Evolutionary conservation across 2,797 vertebrate species (phyloP).

Genomic region (Acipenser oxyrinchus): DNA sequence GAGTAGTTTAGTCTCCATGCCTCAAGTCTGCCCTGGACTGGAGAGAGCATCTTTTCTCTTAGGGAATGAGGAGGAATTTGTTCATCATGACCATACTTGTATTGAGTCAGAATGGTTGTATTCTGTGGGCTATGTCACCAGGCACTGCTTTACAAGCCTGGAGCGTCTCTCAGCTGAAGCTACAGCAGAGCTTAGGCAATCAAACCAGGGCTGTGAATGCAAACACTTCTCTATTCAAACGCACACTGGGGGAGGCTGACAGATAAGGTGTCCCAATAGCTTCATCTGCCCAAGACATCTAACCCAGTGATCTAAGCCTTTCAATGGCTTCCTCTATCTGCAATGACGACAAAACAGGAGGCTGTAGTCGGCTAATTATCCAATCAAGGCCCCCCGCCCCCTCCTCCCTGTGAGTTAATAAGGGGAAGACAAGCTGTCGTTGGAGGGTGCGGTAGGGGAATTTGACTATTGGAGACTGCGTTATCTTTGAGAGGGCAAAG

Average conservation of each 20-base stretch:
- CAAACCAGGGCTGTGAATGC: neutral
- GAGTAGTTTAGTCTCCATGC: too few species aligned
- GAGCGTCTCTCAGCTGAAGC: too few species aligned
- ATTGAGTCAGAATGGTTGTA: too few species aligned
- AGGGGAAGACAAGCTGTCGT: conserved; percentile 66
- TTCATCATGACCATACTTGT: too few species aligned
- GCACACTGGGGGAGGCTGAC: conserved; percentile 24
- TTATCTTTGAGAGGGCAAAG: conserved; percentile 58
- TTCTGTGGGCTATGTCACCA: too few species aligned
- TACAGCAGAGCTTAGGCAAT: too few species aligned
- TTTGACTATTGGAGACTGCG: conserved; percentile 55
- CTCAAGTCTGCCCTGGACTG: too few species aligned
- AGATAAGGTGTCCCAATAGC: conserved; percentile 30
- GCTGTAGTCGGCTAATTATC: conserved; percentile 45
- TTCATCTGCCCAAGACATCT: conserved; percentile 4
- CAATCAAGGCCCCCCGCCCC: conserved; percentile 42
- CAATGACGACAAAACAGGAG: neutral
- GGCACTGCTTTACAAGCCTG: too few species aligned
- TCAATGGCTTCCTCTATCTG: neutral
- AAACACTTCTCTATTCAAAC: neutral
- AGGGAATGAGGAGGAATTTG: too few species aligned
- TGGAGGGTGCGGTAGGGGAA: conserved; percentile 48
- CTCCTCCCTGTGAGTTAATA: conserved; percentile 42
- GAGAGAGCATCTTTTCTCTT: too few species aligned
- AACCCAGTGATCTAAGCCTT: conserved; percentile 1